Percentiles rank a stretch among this genome's conserved stretches.
phyloP scores from a whole-genome alignment of 2,888 invertebrate species.

The Polyploca ridens region DNA sequence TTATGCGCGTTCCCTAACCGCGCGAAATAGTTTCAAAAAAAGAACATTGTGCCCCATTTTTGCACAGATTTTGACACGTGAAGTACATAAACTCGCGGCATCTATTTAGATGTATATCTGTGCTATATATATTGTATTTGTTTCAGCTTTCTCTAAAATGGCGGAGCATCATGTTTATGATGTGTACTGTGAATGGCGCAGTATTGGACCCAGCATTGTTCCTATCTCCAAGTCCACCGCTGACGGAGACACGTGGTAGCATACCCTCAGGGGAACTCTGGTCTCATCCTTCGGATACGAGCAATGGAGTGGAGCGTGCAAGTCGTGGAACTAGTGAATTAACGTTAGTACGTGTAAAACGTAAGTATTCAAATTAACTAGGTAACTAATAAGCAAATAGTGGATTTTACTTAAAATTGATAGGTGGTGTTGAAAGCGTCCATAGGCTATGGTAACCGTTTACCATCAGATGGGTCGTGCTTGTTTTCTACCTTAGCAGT shows the following conservation, averaged over 20 bases:
- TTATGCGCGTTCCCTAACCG: no score
- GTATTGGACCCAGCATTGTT: conserved; percentile 71
- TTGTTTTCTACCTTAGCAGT: no score
- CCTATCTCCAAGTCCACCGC: conserved; percentile 69
- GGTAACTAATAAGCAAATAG: no score
- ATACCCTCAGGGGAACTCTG: conserved; percentile 47
- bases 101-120: no score
- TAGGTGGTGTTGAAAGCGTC: no score
- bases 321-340: conserved; percentile 13
- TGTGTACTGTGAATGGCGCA: conserved; percentile 36
- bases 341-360: background rate
- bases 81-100: no score
- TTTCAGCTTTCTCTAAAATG: conserved; percentile 26
- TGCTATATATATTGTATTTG: background rate
- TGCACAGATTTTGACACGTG: no score
- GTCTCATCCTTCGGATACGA: conserved; percentile 40
- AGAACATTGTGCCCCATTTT: no score
- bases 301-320: conserved; percentile 29
- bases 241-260: conserved; percentile 38
- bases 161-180: conserved; percentile 28
- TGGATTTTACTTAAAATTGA: no score
- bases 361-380: background rate
- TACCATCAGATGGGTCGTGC: no score
- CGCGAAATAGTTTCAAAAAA: no score
- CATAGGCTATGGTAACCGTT: no score